Evolutionary conservation across 2,113 vertebrate species (phyloP).

Genomic region (Phyllostomus hastatus): DNA sequence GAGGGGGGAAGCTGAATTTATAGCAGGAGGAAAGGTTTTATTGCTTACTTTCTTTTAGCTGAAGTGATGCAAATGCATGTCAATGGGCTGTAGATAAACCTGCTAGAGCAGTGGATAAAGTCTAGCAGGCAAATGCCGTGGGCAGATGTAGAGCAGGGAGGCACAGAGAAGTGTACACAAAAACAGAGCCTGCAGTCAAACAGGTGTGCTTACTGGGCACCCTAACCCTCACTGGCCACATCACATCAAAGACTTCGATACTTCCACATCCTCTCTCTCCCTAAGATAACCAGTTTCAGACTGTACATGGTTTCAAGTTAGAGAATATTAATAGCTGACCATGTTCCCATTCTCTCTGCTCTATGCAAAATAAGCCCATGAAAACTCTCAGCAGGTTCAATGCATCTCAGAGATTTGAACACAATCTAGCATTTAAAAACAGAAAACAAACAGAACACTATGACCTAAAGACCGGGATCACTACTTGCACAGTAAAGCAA

Average conservation of each 20-base stretch:
- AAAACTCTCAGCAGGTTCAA: neutral
- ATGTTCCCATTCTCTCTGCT: conserved; percentile 24
- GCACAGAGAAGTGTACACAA: neutral
- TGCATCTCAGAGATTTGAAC: neutral
- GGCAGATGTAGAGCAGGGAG: neutral
- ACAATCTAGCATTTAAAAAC: neutral
- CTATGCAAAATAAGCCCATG: neutral
- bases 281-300: neutral
- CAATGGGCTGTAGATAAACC: neutral
- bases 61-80: neutral
- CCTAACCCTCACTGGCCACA: neutral
- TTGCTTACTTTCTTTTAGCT: neutral
- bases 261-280: neutral
- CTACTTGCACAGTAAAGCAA: neutral
- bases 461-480: neutral
- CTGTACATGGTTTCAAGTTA: neutral
- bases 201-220: neutral
- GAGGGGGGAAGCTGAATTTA: neutral
- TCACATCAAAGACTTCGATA: neutral
- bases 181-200: neutral
- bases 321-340: neutral
- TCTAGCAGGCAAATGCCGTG: neutral
- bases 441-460: neutral
- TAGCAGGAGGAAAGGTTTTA: neutral
- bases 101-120: neutral